Conservation (phyloP, 2,113 vertebrate species). For the Aythya baeri region DNA sequence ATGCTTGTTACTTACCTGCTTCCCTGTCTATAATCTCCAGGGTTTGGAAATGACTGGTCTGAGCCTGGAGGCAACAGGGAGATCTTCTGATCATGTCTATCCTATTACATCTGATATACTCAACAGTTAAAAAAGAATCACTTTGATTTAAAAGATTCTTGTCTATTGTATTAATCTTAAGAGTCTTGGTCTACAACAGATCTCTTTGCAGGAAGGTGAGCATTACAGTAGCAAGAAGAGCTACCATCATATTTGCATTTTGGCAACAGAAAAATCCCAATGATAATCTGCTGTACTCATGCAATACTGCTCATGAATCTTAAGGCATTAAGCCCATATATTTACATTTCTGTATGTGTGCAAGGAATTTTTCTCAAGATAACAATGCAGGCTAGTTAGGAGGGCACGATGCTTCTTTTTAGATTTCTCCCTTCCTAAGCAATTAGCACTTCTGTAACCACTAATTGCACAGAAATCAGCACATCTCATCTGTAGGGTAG, state of each 20-base stretch:
- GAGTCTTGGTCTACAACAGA: not conserved
- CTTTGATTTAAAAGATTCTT: not conserved
- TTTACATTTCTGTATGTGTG: not conserved
- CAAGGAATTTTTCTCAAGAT: not conserved
- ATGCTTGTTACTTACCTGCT: not conserved
- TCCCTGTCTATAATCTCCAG: not conserved
- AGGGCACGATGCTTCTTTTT: not conserved
- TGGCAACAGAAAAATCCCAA: not conserved
- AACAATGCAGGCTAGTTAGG: not conserved
- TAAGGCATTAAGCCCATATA: not conserved
- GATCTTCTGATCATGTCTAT: not conserved
- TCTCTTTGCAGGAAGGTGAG: not conserved
- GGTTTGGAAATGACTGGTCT: not conserved
- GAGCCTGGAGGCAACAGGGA: not conserved
- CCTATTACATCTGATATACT: not conserved
- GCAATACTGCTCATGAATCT: not conserved
- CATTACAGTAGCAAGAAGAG: not conserved
- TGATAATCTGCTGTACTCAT: not conserved
- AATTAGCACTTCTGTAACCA: not conserved
- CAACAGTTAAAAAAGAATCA: not conserved
- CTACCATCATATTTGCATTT: not conserved
- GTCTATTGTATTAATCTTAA: not conserved
- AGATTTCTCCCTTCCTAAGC: not conserved
- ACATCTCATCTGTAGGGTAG: not conserved
- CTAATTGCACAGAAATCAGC: not conserved